Percentiles rank a stretch among this genome's conserved stretches.
Conservation (phyloP, 53 echinoderm and acorn worm genomes). For the Echinarachnius parma region DNA sequence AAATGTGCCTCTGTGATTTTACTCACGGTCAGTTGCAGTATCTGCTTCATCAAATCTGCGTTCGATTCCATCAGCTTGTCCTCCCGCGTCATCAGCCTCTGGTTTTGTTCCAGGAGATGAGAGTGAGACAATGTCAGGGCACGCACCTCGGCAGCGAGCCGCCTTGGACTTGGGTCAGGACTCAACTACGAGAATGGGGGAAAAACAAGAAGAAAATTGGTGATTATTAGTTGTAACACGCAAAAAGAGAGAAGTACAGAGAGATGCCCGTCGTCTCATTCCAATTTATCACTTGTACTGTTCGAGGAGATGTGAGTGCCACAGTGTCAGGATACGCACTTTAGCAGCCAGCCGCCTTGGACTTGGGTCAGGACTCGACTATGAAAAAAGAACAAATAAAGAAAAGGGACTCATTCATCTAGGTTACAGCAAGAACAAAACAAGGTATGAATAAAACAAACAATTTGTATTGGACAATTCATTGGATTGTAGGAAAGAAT, state of each 20-base stretch:
- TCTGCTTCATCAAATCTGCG: slow-evolving; percentile 67
- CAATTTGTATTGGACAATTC: no score
- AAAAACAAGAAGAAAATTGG: background rate
- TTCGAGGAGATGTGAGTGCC: slow-evolving; percentile 65
- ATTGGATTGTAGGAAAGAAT: no score
- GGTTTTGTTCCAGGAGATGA: slow-evolving; percentile 66
- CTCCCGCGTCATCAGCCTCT: slow-evolving; percentile 74
- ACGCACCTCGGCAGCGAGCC: slow-evolving; percentile 78
- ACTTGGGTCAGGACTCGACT: slow-evolving; percentile 67
- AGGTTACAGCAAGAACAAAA: no score
- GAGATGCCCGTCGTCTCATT: no score
- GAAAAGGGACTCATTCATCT: no score
- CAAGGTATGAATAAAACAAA: no score
- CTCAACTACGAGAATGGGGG: background rate
- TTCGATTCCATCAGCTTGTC: slow-evolving; percentile 81
- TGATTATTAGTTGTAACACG: no score
- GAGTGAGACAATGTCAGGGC: slow-evolving; percentile 72
- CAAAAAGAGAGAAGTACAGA: no score
- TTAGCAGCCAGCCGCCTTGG: slow-evolving; percentile 84
- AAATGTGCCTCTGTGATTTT: no score
- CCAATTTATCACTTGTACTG: slow-evolving; percentile 59
- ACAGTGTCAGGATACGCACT: slow-evolving; percentile 67
- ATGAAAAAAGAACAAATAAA: background rate
- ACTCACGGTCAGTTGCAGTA: slow-evolving; percentile 69
- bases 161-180: slow-evolving; percentile 83